These are phyloP conservation scores for Euura lappo DNA, from an alignment of 1,140 invertebrate genomes.

Conservation along the genomic window DNA sequence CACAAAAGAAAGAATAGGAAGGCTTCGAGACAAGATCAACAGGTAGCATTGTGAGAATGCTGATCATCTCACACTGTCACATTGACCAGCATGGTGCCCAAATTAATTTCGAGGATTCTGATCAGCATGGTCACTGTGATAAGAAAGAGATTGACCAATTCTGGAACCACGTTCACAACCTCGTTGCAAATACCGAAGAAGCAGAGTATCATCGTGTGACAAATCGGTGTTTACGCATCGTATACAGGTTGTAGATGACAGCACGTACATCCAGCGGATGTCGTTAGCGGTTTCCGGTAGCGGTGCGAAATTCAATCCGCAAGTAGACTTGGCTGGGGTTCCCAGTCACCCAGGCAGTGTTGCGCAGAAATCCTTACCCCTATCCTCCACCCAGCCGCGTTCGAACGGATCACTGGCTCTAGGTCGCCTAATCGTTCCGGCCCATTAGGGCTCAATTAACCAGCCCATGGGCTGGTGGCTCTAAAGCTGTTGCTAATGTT, in stretches of 20 bases:
- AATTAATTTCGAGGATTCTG: too few relatives aligned
- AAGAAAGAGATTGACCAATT: too few relatives aligned
- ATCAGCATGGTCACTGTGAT: too few relatives aligned
- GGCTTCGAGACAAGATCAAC: too few relatives aligned
- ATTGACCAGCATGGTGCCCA: too few relatives aligned
- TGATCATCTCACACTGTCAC: too few relatives aligned
- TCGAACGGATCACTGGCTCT: slow-evolving; percentile 2
- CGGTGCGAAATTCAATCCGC: slow-evolving; percentile 1
- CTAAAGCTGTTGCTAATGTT: slow-evolving; percentile 4
- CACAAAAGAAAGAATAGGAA: too few relatives aligned
- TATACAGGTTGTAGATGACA: background rate
- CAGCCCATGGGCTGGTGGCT: background rate
- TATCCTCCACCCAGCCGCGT: background rate
- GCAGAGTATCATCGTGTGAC: too few relatives aligned
- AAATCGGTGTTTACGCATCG: background rate
- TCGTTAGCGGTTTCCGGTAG: slow-evolving; percentile 1
- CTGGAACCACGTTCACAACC: too few relatives aligned
- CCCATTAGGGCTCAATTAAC: slow-evolving; percentile 30
- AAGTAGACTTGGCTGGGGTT: background rate
- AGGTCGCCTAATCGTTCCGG: slow-evolving; percentile 27
- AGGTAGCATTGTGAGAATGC: too few relatives aligned
- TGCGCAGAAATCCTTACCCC: slow-evolving; percentile 6
- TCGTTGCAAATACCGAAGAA: too few relatives aligned
- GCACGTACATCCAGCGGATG: background rate
- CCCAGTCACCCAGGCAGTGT: slow-evolving; percentile 17